Evolutionary conservation across 1,140 invertebrate genomes (phyloP), one percentile per base, ranked within the genome.

Genomic region (Agrilus planipennis): DNA sequence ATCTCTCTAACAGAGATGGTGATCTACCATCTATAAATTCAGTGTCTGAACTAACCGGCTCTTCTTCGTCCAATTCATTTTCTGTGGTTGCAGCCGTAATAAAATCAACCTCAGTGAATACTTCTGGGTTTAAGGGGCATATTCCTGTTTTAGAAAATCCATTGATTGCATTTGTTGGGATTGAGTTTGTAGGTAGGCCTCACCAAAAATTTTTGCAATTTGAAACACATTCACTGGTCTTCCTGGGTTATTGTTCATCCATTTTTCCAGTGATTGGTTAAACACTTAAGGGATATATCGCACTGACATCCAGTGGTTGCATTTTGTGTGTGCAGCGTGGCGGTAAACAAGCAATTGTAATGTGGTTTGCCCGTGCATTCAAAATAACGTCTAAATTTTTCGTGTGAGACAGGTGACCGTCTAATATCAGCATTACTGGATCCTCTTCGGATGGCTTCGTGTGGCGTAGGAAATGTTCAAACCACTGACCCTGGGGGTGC

Each of bases 401-500:
- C 3, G 38, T 53, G 34, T 62, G 57, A 7, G 49, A 47, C n/a
- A 22, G 20, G 37, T 61, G 51, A 11, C 52, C 51, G 48, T 61
- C 53, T 20, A 60, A 38, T 5, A 61, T 41, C 11, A 61, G 34
- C 7, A 61, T 15, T 18, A 53, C 53, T 5, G 53, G 53, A n/a
- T 46, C 31, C 7, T 56, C 51, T 36, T 21, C 30, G 3, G 48
- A 31, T 16, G 58, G 49, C 20, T 53, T 52, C 1, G 39, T 31
- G 21, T 42, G 20, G 1, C 22, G 14, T 7, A 57, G 7, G 36
- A 60, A 61, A 36, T 55, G 49, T 30, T 58, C 45, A 28, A 64
- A 49, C 60, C 55, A 60, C 40, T 23, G 54, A 14, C 14, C 50
- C 54, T 18, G 60, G 55, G 38, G 46, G 49, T 31, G 45, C 45